Percentiles rank a stretch among this genome's conserved stretches.
These are phyloP conservation scores for Drosophila affinis DNA, from an alignment of 2,888 invertebrate species.

Conservation along the genomic window DNA sequence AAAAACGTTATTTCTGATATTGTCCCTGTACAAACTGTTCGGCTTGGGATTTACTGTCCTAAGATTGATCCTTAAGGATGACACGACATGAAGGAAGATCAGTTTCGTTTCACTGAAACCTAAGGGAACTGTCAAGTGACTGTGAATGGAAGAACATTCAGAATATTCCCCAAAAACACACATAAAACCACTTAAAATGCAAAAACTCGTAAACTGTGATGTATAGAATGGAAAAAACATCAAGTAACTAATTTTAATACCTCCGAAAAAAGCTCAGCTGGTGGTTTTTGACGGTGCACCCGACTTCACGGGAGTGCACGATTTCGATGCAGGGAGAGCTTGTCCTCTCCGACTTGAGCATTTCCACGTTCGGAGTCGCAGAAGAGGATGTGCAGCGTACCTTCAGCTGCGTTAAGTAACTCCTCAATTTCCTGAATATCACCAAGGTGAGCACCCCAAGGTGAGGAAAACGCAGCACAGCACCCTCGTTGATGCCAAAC, in stretches of 20 bases:
- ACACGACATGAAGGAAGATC: too few relatives aligned
- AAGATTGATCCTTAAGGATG: too few relatives aligned
- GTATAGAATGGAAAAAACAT: too few relatives aligned
- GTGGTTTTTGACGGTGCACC: slow-evolving; percentile 99
- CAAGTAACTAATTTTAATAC: too few relatives aligned
- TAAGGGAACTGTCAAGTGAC: too few relatives aligned
- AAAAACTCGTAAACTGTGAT: too few relatives aligned
- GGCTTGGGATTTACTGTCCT: too few relatives aligned
- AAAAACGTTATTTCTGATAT: background rate
- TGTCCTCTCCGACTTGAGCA: slow-evolving; percentile 97
- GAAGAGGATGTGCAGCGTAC: slow-evolving; percentile 85
- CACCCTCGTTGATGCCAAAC: slow-evolving; percentile 85
- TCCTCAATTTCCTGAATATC: slow-evolving; percentile 86
- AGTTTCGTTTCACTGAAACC: too few relatives aligned
- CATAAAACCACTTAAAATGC: too few relatives aligned
- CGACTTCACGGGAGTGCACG: slow-evolving; percentile 98
- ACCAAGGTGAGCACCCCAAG: slow-evolving; percentile 86
- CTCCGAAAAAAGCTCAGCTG: slow-evolving; percentile 90
- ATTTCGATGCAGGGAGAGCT: slow-evolving; percentile 98
- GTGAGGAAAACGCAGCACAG: slow-evolving; percentile 86
- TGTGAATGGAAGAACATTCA: too few relatives aligned
- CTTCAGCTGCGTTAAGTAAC: slow-evolving; percentile 85
- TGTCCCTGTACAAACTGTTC: too few relatives aligned
- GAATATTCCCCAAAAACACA: too few relatives aligned
- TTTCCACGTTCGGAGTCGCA: slow-evolving; percentile 90